Base-by-base conservation (phyloP, 64 coral and sea anemone species). In the Stichodactyla mertensii region DNA sequence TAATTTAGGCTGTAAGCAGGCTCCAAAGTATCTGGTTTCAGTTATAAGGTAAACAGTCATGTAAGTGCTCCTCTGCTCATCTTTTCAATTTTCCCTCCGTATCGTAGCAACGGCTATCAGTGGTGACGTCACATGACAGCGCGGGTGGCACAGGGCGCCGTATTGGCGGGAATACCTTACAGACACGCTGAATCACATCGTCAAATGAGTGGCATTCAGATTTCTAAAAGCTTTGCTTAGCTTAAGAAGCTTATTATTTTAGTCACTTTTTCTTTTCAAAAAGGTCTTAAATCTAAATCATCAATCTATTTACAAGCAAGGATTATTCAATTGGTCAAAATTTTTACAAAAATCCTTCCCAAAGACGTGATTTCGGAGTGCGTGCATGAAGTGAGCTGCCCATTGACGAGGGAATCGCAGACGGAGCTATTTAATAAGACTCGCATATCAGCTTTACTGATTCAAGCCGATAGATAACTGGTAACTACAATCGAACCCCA, bases 11-110 rank as follows among this genome's bases (percentile, higher is more conserved):
- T 19, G 78, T 70, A 85, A 87, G 83, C 51, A 85, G 36, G 69
- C 69, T 23, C 27, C 31, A 5, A 15, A 79, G 83, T 90, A 80
- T 90, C 89, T 90, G 57, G 77, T 90, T 90, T 90, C 89, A 85
- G 57, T 85, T 80, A 57, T 90, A 58, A 86, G 85, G 89, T 67
- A 86, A 90, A 86, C 82, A 86, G 57, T 74, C 83, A 77, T 54
- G 51, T 53, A 81, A 81, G 78, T 81, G 78, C 78, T 81, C 77
- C 83, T 90, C 12, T 58, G 61, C 64, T 69, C 52, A 45, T 90
- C 12, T 58, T 59, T 53, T 69, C 55, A 56, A 58, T 28, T 52
- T 81, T 54, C 51, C 36, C 4, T 10, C 78, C 18, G 24, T 81
- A 10, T 67, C 31, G 27, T 16, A 85, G 51, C 69, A 71, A 83